Conservation (phyloP, 2,888 invertebrate species). For the Platycnemis pennipes region DNA sequence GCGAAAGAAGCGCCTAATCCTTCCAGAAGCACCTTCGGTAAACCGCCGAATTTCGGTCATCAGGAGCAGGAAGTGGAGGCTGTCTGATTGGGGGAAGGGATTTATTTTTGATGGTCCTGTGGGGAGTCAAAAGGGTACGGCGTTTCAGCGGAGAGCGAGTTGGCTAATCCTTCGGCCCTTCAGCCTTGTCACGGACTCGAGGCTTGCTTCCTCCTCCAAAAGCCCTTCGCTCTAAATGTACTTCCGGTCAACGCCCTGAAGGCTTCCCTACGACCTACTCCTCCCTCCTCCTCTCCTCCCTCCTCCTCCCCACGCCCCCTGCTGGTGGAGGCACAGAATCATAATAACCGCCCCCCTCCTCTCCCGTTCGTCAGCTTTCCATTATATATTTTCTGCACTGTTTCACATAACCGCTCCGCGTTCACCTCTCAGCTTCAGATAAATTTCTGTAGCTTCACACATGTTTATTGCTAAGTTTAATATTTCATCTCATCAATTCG, state of each 20-base stretch:
- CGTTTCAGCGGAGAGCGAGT: background rate
- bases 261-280: background rate
- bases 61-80: background rate
- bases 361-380: no score
- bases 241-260: constrained; percentile 49
- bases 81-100: background rate
- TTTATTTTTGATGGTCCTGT: background rate
- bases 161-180: background rate
- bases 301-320: no score
- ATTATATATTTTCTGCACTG: no score
- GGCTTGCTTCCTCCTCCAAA: background rate
- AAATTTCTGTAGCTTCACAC: no score
- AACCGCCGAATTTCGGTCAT: background rate
- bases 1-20: background rate
- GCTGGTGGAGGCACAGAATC: no score
- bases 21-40: background rate
- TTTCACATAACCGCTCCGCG: no score
- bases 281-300: background rate
- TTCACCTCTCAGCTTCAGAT: no score
- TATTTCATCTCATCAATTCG: no score
- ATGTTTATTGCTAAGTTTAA: no score
- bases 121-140: background rate
- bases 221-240: background rate
- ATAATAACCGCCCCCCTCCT: no score
- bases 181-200: background rate